These are phyloP conservation scores for Pectinophora gossypiella DNA, from an alignment of 1,140 invertebrate genomes.

Conservation along the genomic window DNA sequence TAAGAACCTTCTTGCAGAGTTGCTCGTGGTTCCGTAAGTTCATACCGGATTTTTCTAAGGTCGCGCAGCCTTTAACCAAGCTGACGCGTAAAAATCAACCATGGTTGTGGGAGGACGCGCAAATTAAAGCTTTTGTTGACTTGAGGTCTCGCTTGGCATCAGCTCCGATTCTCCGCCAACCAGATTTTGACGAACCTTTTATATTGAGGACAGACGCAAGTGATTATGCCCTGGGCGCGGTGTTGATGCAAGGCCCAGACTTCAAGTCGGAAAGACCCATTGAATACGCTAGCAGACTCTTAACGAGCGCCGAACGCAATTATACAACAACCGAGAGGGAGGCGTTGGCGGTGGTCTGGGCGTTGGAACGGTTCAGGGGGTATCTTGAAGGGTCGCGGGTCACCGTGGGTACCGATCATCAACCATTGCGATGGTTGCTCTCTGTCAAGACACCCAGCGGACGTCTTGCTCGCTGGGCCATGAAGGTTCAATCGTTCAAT, in stretches of 20 bases:
- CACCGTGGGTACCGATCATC: constrained; percentile 63
- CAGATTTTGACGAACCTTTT: constrained; percentile 18
- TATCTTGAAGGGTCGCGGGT: constrained; percentile 46
- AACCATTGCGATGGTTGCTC: constrained; percentile 61
- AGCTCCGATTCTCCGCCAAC: constrained; percentile 19
- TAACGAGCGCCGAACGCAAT: constrained; percentile 31
- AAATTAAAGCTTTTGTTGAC: neutral
- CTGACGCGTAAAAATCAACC: constrained; percentile 32
- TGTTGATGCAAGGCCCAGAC: neutral
- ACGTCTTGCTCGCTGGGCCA: constrained; percentile 41
- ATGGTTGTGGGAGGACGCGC: constrained; percentile 21
- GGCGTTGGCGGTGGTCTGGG: constrained; percentile 44
- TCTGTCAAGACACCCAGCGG: constrained; percentile 36
- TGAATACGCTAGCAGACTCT: neutral
- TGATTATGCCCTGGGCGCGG: constrained; percentile 30
- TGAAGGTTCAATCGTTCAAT: constrained; percentile 51
- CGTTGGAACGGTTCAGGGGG: constrained; percentile 42
- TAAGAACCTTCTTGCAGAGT: constrained; percentile 24
- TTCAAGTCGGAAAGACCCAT: neutral
- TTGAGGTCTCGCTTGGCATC: constrained; percentile 19
- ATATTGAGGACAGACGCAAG: constrained; percentile 31
- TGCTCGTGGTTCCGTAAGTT: constrained; percentile 46
- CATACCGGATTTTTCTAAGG: constrained; percentile 36
- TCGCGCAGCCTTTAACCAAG: constrained; percentile 39
- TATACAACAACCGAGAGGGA: constrained; percentile 49